phyloP scores from a whole-genome alignment of 1,140 invertebrate species.

The Anoplolepis gracilipes region DNA sequence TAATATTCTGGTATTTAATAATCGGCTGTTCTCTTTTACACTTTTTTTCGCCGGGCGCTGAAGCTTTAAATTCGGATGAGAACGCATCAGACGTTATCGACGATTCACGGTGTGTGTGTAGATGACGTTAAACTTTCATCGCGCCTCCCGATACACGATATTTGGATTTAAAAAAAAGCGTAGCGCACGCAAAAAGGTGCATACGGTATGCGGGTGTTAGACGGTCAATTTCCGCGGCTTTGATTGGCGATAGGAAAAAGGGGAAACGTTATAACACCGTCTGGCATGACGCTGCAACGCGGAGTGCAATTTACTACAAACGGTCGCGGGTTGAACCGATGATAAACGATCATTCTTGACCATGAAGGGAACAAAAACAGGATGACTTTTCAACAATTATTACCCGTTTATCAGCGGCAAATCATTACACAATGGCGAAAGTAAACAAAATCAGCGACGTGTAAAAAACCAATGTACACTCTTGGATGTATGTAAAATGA shows the following conservation, averaged over 20 bases:
- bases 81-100: conserved; percentile 49
- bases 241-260: conserved; percentile 72
- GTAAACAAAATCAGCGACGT: background rate
- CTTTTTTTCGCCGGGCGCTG: conserved; percentile 34
- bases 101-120: conserved; percentile 30
- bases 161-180: conserved; percentile 47
- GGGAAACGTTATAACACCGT: conserved; percentile 73
- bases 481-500: background rate
- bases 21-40: conserved; percentile 44
- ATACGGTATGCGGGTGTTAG: conserved; percentile 67
- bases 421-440: conserved; percentile 38
- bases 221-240: conserved; percentile 77
- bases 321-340: conserved; percentile 72
- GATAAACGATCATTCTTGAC: conserved; percentile 71
- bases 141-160: conserved; percentile 38
- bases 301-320: conserved; percentile 69
- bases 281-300: conserved; percentile 70
- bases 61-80: conserved; percentile 54
- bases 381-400: conserved; percentile 73
- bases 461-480: background rate
- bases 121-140: conserved; percentile 54
- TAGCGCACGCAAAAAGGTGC: conserved; percentile 63
- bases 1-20: conserved; percentile 55
- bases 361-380: conserved; percentile 69
- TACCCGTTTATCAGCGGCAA: conserved; percentile 59